Evolutionary conservation across 2,113 vertebrate species (phyloP).

Genomic region (Garra rufa): DNA sequence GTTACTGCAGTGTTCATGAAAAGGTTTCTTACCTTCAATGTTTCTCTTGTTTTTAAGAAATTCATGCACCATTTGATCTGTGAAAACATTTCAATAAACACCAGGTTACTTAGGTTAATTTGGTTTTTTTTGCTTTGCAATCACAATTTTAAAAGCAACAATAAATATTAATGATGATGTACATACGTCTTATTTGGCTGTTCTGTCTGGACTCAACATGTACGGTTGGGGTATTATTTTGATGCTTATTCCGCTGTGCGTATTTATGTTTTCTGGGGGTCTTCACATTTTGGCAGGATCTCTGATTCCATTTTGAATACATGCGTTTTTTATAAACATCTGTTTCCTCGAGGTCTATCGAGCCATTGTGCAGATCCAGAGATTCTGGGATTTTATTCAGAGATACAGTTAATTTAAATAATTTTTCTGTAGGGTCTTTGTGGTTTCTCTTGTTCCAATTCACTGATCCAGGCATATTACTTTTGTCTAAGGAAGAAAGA

Average conservation of each 20-base stretch:
- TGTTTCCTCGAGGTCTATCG: slow-evolving; percentile 4
- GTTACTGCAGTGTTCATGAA: background rate
- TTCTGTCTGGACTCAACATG: background rate
- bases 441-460: background rate
- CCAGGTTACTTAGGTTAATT: background rate
- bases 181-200: slow-evolving; percentile 36
- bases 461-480: background rate
- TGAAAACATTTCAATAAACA: slow-evolving; percentile 33
- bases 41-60: slow-evolving; percentile 73
- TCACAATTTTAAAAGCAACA: background rate
- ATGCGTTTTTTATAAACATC: background rate
- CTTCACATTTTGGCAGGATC: background rate
- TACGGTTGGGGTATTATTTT: background rate
- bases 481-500: slow-evolving; percentile 11
- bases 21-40: slow-evolving; percentile 80
- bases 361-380: slow-evolving; percentile 33
- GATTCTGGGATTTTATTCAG: slow-evolving; percentile 51
- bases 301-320: slow-evolving; percentile 2
- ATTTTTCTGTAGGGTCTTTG: background rate
- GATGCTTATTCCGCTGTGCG: slow-evolving; percentile 27
- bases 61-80: slow-evolving; percentile 80
- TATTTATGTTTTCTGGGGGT: slow-evolving; percentile 23
- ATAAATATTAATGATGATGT: background rate
- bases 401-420: slow-evolving; percentile 40
- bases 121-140: background rate